These are phyloP conservation scores for Caenorhabditis briggsae DNA, from an alignment of 1,140 invertebrate species.

Conservation along the genomic window DNA sequence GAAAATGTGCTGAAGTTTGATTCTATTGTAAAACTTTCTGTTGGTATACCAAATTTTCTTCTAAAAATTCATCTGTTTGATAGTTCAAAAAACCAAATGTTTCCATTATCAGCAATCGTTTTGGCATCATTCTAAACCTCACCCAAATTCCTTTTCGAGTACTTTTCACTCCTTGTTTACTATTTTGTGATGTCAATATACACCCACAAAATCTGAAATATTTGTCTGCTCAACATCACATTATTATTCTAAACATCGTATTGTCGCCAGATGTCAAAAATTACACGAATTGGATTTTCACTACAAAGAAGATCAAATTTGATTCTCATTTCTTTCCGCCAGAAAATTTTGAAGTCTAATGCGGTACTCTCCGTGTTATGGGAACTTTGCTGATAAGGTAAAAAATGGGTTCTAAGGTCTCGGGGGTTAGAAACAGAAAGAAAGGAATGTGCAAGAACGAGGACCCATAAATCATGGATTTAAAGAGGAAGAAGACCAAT, in stretches of 20 bases:
- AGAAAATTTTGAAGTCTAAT: not conserved
- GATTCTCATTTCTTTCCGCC: not conserved
- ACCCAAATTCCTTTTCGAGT: not conserved
- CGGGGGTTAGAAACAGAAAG: not conserved
- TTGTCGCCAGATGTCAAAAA: conserved; percentile 21
- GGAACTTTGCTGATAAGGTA: not conserved
- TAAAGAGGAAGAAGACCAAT: conserved; percentile 1
- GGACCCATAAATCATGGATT: conserved; percentile 45
- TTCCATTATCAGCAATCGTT: too few species aligned
- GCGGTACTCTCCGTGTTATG: not conserved
- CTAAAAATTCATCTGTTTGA: too few species aligned
- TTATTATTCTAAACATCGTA: conserved; percentile 34
- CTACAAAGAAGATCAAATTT: not conserved
- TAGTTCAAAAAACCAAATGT: too few species aligned
- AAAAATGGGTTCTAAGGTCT: conserved; percentile 10
- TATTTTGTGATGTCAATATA: conserved; percentile 18
- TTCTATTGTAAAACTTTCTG: too few species aligned
- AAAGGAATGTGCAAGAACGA: not conserved
- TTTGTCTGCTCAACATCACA: not conserved
- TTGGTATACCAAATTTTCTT: too few species aligned
- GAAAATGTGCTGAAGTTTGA: too few species aligned
- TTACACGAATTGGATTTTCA: conserved; percentile 5
- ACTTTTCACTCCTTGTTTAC: not conserved
- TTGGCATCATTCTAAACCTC: not conserved
- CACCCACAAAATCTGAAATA: conserved; percentile 48